Conservation (phyloP, 2,797 vertebrate species). For the Dallia pectoralis region DNA sequence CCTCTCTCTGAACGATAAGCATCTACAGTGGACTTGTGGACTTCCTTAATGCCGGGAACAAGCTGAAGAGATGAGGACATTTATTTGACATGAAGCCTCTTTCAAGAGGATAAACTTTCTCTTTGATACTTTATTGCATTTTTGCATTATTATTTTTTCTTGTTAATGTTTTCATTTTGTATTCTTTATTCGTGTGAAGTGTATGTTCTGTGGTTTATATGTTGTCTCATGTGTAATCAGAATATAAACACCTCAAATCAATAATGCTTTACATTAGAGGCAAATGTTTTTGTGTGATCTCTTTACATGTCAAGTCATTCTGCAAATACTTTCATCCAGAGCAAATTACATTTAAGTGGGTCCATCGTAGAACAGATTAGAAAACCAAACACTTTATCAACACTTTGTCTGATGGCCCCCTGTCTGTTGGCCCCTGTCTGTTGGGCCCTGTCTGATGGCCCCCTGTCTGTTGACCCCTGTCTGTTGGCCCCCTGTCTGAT, state of each 20-base stretch:
- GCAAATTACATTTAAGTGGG: background rate
- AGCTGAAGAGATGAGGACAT: background rate
- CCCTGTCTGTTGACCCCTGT: no score
- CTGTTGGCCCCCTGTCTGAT: background rate
- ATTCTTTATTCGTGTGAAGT: background rate
- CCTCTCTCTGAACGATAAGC: conserved; percentile 9
- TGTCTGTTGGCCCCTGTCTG: no score
- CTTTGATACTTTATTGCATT: no score
- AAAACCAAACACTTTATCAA: no score
- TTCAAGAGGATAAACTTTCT: background rate
- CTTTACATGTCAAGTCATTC: background rate
- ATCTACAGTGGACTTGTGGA: conserved; percentile 22
- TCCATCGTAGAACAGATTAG: background rate
- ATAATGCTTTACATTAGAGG: conserved; percentile 10
- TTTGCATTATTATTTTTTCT: no score
- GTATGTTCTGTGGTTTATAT: background rate
- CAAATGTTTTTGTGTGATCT: background rate
- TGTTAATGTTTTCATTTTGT: background rate
- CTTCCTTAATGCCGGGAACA: conserved; percentile 10
- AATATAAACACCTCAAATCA: background rate
- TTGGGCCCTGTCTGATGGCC: background rate
- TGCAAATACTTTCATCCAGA: no score
- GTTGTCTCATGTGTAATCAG: background rate
- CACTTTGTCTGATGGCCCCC: no score
- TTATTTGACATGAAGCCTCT: conserved; percentile 7